A percentile compares a stretch with the other conserved stretches of the same genome.
phyloP scores from a whole-genome alignment of 2,888 invertebrate species.

The Amphipyra tragopoginis region DNA sequence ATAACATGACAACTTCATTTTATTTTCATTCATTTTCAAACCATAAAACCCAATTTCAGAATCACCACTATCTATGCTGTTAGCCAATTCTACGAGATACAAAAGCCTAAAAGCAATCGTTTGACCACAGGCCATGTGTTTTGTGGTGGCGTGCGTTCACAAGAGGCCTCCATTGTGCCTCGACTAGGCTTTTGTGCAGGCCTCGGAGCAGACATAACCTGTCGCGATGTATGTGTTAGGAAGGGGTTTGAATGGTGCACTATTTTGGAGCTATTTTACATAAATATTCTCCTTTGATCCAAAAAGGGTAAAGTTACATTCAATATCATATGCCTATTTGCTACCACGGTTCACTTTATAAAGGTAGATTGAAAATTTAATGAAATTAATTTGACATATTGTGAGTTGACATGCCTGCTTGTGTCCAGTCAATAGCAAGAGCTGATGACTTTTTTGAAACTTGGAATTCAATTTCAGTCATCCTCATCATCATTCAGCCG shows the following conservation, averaged over 20 bases:
- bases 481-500: too few species aligned
- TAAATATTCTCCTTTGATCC: background rate
- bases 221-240: slow-evolving; percentile 7
- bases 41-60: too few species aligned
- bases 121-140: slow-evolving; percentile 82
- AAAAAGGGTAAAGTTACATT: background rate
- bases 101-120: slow-evolving; percentile 68
- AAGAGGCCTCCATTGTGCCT: slow-evolving; percentile 75
- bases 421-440: too few species aligned
- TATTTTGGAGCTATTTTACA: slow-evolving; percentile 9
- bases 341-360: too few species aligned
- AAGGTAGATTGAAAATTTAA: too few species aligned
- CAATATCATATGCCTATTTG: too few species aligned
- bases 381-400: too few species aligned
- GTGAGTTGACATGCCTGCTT: too few species aligned
- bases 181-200: slow-evolving; percentile 47
- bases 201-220: slow-evolving; percentile 27
- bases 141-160: slow-evolving; percentile 74
- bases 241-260: slow-evolving; percentile 14
- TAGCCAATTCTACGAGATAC: slow-evolving; percentile 52
- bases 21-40: too few species aligned
- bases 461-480: too few species aligned
- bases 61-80: background rate
- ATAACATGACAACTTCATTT: too few species aligned
- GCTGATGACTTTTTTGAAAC: too few species aligned